These are phyloP conservation scores for Mastomys coucha DNA, from an alignment of 2,113 vertebrate species.

Conservation along the genomic window DNA sequence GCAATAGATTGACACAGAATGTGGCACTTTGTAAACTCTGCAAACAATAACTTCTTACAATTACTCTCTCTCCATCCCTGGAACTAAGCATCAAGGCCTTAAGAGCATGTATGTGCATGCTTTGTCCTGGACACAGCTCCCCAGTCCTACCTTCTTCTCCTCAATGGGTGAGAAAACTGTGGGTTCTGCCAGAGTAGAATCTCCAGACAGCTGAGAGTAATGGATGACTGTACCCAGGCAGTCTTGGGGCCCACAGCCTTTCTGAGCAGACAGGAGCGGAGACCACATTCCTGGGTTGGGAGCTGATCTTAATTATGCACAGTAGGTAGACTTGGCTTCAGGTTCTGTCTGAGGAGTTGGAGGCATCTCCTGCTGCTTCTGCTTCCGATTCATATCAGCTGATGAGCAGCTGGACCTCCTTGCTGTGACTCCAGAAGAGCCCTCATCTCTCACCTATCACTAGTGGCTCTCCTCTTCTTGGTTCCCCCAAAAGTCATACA, in stretches of 20 bases:
- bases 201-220: constrained; percentile 20
- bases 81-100: not conserved
- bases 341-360: not conserved
- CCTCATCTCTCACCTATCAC: not conserved
- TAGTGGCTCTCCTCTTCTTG: not conserved
- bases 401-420: not conserved
- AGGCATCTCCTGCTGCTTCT: not conserved
- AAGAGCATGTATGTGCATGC: not conserved
- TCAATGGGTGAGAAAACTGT: not conserved
- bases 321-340: not conserved
- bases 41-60: not conserved
- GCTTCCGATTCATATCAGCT: not conserved
- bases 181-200: not conserved
- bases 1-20: not conserved
- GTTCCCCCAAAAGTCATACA: not conserved
- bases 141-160: not conserved
- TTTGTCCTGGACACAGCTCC: not conserved
- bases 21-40: not conserved
- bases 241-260: not conserved
- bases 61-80: not conserved
- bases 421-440: not conserved
- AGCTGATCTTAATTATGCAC: not conserved
- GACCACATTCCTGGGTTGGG: not conserved
- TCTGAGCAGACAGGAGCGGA: not conserved
- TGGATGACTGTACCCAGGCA: not conserved